Conservation (phyloP, 2,797 vertebrate genomes). For the Neopelma chrysocephalum region DNA sequence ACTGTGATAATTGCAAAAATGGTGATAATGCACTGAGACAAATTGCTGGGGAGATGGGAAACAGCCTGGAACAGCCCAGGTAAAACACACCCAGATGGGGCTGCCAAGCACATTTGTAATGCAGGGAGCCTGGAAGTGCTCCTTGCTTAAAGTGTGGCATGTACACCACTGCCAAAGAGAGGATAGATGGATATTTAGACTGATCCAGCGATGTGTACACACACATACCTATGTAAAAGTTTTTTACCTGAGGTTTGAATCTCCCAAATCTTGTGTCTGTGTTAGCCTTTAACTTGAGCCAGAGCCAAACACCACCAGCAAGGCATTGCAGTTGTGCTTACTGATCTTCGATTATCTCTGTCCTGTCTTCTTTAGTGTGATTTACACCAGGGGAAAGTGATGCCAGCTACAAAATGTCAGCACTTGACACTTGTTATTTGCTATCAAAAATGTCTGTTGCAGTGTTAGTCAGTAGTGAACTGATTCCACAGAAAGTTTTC, state of each 20-base stretch:
- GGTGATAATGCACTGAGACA: neutral
- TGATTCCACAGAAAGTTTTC: neutral
- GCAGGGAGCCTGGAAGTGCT: neutral
- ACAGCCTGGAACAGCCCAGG: neutral
- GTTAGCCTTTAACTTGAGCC: neutral
- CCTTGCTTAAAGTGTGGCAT: neutral
- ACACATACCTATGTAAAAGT: rapidly evolving
- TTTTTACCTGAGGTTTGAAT: neutral
- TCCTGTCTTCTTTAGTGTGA: neutral
- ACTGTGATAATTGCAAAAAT: neutral
- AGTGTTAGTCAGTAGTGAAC: neutral
- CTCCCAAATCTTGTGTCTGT: neutral
- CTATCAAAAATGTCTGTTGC: neutral
- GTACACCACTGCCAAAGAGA: neutral
- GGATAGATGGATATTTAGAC: neutral
- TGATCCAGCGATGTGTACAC: neutral
- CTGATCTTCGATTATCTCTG: neutral
- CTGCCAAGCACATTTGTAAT: neutral
- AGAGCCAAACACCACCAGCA: neutral
- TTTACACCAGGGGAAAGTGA: slow-evolving; percentile 7
- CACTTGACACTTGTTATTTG: neutral
- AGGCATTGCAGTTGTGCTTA: neutral
- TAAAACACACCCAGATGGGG: neutral
- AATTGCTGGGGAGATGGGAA: neutral
- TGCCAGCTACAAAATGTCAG: neutral